These are phyloP conservation scores for Eira barbara DNA, from an alignment of 2,113 vertebrate species.

Conservation along the genomic window DNA sequence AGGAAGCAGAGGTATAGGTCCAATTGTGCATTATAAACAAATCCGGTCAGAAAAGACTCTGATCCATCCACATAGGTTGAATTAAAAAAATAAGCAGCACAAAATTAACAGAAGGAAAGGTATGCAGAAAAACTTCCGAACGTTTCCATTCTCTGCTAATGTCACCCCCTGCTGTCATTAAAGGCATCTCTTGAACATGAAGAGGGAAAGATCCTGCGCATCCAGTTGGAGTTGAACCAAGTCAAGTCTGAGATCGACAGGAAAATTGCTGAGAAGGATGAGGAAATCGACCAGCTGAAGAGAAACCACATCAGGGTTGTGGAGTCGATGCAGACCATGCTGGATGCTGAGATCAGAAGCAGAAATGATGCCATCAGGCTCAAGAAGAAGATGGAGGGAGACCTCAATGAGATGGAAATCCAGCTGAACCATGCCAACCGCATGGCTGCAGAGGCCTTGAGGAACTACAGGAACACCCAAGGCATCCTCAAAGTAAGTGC, in stretches of 20 bases:
- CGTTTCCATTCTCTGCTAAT: conserved; percentile 9
- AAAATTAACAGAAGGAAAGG: neutral
- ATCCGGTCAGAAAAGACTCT: neutral
- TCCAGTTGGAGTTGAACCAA: conserved; percentile 88
- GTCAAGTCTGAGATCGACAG: conserved; percentile 86
- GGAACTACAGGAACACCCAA: conserved; percentile 83
- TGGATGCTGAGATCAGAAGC: conserved; percentile 86
- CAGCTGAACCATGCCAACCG: no score
- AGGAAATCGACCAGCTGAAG: conserved; percentile 88
- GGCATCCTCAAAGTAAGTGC: conserved; percentile 82
- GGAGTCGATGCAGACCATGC: conserved; percentile 83
- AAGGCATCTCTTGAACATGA: conserved; percentile 87
- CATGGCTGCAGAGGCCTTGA: conserved; percentile 79
- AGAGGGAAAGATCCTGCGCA: conserved; percentile 86
- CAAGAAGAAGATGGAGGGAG: conserved; percentile 24
- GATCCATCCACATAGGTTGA: conserved; percentile 56
- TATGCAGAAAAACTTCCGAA: neutral
- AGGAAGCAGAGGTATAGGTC: conserved; percentile 86
- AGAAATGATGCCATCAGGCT: conserved; percentile 86
- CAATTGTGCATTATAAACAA: neutral
- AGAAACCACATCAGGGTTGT: conserved; percentile 82
- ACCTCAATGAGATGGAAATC: no score
- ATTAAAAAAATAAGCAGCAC: neutral
- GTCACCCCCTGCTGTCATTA: neutral
- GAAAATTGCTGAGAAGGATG: conserved; percentile 86